These are phyloP conservation scores for Aegotheles bennettii DNA, from an alignment of 2,113 vertebrate species.

Conservation along the genomic window DNA sequence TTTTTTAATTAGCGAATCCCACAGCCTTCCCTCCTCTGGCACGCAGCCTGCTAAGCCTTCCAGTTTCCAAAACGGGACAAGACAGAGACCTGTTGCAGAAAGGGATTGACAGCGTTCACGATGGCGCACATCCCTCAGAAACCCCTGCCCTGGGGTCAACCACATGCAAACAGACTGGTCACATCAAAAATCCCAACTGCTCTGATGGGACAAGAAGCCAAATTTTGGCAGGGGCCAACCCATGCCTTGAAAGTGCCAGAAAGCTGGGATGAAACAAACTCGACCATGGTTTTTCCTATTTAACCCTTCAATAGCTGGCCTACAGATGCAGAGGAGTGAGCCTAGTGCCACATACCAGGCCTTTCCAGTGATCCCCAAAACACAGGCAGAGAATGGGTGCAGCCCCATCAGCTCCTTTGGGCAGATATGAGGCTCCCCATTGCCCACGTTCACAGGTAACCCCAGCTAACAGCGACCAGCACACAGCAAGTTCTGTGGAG, in stretches of 20 bases:
- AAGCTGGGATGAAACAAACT: neutral
- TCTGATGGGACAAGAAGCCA: neutral
- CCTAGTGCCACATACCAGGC: neutral
- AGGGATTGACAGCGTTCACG: fast-evolving
- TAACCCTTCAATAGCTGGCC: neutral
- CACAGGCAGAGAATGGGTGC: neutral
- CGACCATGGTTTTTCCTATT: neutral
- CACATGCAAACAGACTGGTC: neutral
- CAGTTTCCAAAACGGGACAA: neutral
- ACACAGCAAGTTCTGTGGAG: neutral
- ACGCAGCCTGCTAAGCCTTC: neutral
- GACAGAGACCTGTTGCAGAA: neutral
- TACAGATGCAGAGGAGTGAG: neutral
- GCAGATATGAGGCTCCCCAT: neutral
- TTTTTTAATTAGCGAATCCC: neutral
- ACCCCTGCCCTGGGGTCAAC: neutral
- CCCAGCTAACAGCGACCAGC: neutral
- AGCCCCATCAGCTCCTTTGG: neutral
- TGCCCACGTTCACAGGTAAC: neutral
- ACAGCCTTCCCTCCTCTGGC: neutral
- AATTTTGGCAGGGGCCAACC: neutral
- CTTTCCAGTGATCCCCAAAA: neutral
- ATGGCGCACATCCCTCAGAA: fast-evolving
- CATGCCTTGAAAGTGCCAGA: neutral
- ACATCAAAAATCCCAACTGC: neutral